These are phyloP conservation scores for Eubasilissa regina DNA, from an alignment of 1,140 invertebrate species.

Conservation along the genomic window DNA sequence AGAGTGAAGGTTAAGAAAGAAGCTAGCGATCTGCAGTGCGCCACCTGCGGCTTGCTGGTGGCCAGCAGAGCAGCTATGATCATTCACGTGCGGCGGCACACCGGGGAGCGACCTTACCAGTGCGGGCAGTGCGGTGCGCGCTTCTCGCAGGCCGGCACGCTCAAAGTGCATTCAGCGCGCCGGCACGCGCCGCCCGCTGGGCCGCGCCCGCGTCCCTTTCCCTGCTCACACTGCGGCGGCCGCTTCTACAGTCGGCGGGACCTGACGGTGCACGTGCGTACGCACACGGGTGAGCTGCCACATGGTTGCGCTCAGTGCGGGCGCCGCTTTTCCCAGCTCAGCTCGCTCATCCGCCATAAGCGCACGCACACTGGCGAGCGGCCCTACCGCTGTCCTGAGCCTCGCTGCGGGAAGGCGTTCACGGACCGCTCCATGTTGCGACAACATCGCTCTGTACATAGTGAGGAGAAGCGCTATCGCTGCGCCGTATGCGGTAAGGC, in stretches of 20 bases:
- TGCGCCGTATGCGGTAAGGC: conserved; percentile 63
- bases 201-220: conserved; percentile 68
- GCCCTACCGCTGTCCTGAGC: conserved; percentile 75
- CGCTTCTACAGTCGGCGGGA: conserved; percentile 68
- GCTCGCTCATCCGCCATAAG: conserved; percentile 72
- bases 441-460: conserved; percentile 62
- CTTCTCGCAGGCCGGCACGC: conserved; percentile 68
- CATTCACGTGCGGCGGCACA: conserved; percentile 74
- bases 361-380: conserved; percentile 84
- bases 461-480: conserved; percentile 63
- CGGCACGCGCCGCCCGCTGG: conserved; percentile 67
- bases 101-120: conserved; percentile 72
- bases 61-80: conserved; percentile 66
- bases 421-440: conserved; percentile 64
- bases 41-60: conserved; percentile 43
- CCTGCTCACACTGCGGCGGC: conserved; percentile 74
- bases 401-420: conserved; percentile 78
- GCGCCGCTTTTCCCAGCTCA: conserved; percentile 64
- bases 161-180: conserved; percentile 66
- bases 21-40: conserved; percentile 63
- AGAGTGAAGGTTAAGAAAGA: conserved; percentile 61
- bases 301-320: conserved; percentile 64
- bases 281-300: conserved; percentile 67
- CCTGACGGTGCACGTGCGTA: conserved; percentile 64
- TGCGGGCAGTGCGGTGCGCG: conserved; percentile 68